Conservation (phyloP, 64 coral and sea anemone genomes). For the Dendrophyllia cribrosa region DNA sequence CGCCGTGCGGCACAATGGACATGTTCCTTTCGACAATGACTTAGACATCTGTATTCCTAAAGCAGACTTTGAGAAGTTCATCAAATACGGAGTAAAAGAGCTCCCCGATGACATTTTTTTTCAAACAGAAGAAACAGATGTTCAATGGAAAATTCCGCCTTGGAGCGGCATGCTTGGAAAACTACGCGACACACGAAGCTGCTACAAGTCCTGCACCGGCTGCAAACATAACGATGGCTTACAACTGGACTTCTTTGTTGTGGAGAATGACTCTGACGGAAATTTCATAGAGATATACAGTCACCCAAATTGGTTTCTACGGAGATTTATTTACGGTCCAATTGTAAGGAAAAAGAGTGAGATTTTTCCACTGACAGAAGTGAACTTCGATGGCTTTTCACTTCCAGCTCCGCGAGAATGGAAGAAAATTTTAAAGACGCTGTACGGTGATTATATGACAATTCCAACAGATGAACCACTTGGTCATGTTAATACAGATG, state of each 20-base stretch:
- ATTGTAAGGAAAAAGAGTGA: not conserved
- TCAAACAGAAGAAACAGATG: conserved; percentile 32
- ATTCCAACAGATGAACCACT: not conserved
- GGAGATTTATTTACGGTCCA: not conserved
- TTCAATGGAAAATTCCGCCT: not conserved
- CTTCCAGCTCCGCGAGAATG: conserved; percentile 41
- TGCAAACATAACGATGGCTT: conserved; percentile 33
- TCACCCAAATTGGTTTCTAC: not conserved
- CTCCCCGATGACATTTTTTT: conserved; percentile 54
- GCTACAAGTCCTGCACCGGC: conserved; percentile 10
- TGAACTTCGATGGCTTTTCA: conserved; percentile 53
- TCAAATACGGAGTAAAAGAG: conserved; percentile 29
- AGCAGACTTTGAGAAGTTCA: conserved; percentile 41
- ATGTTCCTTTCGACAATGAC: conserved; percentile 46
- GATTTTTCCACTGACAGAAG: conserved; percentile 33
- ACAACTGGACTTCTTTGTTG: conserved; percentile 39
- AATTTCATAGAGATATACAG: not conserved
- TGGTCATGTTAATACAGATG: conserved; percentile 28
- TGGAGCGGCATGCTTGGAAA: not conserved
- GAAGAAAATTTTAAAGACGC: conserved; percentile 8
- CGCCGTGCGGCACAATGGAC: conserved; percentile 30
- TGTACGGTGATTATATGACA: conserved; percentile 29
- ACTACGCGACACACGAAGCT: conserved; percentile 33
- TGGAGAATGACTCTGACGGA: conserved; percentile 28
- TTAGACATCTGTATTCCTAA: conserved; percentile 34